Evolutionary conservation across 2,888 invertebrate genomes (phyloP).

Genomic region (Abscondita cerata): DNA sequence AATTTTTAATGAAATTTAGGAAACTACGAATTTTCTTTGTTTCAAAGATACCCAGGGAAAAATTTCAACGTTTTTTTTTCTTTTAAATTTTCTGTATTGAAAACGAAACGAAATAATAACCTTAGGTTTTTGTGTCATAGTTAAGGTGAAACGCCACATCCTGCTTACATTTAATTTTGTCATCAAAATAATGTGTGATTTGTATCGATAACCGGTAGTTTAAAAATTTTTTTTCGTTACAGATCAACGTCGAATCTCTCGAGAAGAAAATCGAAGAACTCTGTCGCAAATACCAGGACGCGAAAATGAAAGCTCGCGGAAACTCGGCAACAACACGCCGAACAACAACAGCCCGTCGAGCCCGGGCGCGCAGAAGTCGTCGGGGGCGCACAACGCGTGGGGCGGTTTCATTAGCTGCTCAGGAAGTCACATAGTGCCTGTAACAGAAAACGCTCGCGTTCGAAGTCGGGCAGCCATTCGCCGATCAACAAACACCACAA

Average conservation of each 20-base stretch:
- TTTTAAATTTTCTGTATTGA: too few relatives aligned
- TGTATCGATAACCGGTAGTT: too few relatives aligned
- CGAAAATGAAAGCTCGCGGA: constrained; percentile 64
- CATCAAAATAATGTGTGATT: too few relatives aligned
- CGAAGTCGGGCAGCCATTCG: constrained; percentile 53
- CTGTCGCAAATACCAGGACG: constrained; percentile 73
- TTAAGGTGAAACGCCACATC: too few relatives aligned
- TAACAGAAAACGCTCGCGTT: constrained; percentile 53
- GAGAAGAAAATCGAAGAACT: constrained; percentile 78
- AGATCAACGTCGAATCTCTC: constrained; percentile 74
- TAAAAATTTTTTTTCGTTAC: constrained; percentile 35
- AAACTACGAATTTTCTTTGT: too few relatives aligned
- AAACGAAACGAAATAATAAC: too few relatives aligned
- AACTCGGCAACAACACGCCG: constrained; percentile 62
- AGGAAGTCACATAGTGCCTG: constrained; percentile 56
- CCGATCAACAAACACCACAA: constrained; percentile 53
- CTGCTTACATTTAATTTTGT: too few relatives aligned
- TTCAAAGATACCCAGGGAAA: too few relatives aligned
- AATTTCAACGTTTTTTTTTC: too few relatives aligned
- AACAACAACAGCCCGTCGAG: constrained; percentile 56
- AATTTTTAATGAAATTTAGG: too few relatives aligned
- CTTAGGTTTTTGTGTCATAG: too few relatives aligned
- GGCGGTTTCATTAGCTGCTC: constrained; percentile 68
- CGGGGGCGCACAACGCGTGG: constrained; percentile 70
- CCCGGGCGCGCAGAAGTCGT: constrained; percentile 62